These are phyloP conservation scores for Dione vanillae DNA, from an alignment of 2,888 invertebrate species.

Conservation along the genomic window DNA sequence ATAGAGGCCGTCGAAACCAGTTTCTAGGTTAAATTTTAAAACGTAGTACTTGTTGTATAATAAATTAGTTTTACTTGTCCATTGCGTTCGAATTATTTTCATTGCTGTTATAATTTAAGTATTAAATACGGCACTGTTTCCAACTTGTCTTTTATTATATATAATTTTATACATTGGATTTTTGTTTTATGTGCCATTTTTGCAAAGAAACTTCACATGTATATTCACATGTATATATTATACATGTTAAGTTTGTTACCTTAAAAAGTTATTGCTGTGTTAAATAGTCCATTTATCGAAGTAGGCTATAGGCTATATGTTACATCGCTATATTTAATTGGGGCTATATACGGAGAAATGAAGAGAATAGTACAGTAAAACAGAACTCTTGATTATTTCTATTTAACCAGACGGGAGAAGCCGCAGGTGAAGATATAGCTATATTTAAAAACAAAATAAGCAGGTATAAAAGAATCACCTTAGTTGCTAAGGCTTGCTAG, in stretches of 20 bases:
- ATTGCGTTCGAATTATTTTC: background rate
- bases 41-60: constrained; percentile 22
- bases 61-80: constrained; percentile 1
- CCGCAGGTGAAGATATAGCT: background rate
- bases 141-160: background rate
- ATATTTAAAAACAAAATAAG: background rate
- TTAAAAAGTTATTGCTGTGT: background rate
- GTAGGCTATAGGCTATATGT: background rate
- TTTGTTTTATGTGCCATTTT: too few species aligned
- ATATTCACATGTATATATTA: too few species aligned
- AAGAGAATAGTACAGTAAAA: too few species aligned
- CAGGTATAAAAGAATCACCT: constrained; percentile 7
- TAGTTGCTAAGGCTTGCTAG: background rate
- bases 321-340: too few species aligned
- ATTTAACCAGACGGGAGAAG: background rate
- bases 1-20: constrained; percentile 17
- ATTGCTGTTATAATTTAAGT: background rate
- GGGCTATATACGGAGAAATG: too few species aligned
- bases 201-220: too few species aligned
- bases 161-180: too few species aligned
- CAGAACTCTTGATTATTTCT: background rate
- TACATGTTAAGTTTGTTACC: background rate
- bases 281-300: background rate
- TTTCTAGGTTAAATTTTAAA: constrained; percentile 27
- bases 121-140: background rate